Evolutionary conservation across 2,797 vertebrate species (phyloP).

Genomic region (Remorina albescens): DNA sequence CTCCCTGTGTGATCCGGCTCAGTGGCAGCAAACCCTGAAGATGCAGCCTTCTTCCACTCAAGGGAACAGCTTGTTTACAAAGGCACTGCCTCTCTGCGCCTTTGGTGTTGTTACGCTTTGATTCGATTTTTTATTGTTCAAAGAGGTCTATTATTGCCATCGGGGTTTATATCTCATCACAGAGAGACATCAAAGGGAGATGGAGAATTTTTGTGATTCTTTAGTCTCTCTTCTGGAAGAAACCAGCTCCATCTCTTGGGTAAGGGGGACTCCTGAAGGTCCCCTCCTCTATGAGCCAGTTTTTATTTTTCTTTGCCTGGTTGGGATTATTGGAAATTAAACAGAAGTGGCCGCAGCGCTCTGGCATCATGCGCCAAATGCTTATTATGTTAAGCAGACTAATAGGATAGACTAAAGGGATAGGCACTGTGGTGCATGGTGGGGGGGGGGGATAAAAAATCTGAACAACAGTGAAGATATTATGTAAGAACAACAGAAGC

Average conservation of each 20-base stretch:
- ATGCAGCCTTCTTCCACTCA: constrained; percentile 43
- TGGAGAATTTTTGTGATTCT: constrained; percentile 61
- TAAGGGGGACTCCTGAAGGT: constrained; percentile 47
- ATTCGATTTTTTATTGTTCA: constrained; percentile 78
- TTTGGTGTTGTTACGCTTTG: constrained; percentile 64
- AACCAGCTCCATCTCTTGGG: constrained; percentile 45
- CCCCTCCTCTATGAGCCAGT: constrained; percentile 16
- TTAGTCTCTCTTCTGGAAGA: constrained; percentile 57
- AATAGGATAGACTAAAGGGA: background rate
- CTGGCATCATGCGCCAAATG: background rate
- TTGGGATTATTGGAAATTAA: background rate
- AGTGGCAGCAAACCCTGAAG: constrained; percentile 32
- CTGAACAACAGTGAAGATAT: constrained; percentile 1
- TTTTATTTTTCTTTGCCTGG: constrained; percentile 10
- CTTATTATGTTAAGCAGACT: background rate
- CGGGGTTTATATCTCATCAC: constrained; percentile 78
- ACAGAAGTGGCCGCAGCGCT: background rate
- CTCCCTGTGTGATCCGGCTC: constrained; percentile 23
- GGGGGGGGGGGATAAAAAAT: background rate
- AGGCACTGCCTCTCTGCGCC: constrained; percentile 56
- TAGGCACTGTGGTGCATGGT: background rate
- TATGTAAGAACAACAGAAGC: background rate
- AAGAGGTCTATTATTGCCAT: constrained; percentile 75
- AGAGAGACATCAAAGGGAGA: constrained; percentile 76
- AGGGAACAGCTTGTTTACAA: constrained; percentile 74